Base-by-base conservation (phyloP, 2,888 invertebrate genomes). In the Hesperia comma region DNA sequence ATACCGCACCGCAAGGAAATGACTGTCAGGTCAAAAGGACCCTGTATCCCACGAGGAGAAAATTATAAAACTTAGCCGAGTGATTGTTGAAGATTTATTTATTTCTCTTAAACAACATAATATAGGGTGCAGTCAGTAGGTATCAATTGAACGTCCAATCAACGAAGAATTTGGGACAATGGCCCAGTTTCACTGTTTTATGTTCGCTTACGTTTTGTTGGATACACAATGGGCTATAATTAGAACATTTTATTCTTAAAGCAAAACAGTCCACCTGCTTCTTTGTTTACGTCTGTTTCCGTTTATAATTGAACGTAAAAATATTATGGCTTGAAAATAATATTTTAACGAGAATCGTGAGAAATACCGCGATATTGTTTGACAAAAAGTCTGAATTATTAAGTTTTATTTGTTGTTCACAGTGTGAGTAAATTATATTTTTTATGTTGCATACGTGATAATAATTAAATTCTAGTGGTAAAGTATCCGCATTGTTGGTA, bases 211-310 rank as follows among this genome's bases (percentile, higher is more conserved):
- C 69, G 41, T 61, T 58, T 68, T 58, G 60, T 63, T 67, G 49
- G 33, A 67, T 74, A 73, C 72, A 76, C 74, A 76, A 74, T 73
- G 17, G 60, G 54, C 58, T 76, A 75, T 74, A 72, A 69, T 72
- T 75, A 71, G 74, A 69, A 43, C 26, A 46, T 58, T 32, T 43
- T 58, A 40, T 58, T 58, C 58, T 58, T 58, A 43, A 26, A 58
- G 19, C 43, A 15, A 43, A 58, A 41, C 41, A 41, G 41, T 19
- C 14, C 40, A 40, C 57, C 57, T 19, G 19, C 41, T 41, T 12
- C 19, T 6, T 32, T 57, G n/a, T 41, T 57, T 57, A n/a, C 32
- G 53, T 32, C 2, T 49, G 53, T 26, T 7, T 49, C 55, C 51
- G 46, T 17, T 17, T 61, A 33, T 51, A 33, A 32, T 49, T 26